phyloP scores from a whole-genome alignment of 1,140 invertebrate genomes.

The Papilio dardanus region DNA sequence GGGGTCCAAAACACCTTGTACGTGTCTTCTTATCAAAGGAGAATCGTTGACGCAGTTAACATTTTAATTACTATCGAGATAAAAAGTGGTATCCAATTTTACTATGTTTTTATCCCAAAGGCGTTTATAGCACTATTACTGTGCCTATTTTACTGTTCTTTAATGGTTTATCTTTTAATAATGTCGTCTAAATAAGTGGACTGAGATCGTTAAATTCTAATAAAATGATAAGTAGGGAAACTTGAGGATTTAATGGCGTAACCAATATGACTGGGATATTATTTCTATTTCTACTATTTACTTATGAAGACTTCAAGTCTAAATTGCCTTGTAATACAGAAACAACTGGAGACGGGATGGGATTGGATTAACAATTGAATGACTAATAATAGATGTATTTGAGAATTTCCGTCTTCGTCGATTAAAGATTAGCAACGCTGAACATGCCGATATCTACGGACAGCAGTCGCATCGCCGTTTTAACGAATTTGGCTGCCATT shows the following conservation, averaged over 20 bases:
- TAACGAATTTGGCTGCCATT: too few relatives aligned
- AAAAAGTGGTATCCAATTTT: not conserved
- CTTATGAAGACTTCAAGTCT: not conserved
- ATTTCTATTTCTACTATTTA: not conserved
- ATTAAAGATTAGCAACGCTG: too few relatives aligned
- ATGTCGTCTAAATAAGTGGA: not conserved
- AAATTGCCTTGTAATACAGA: too few relatives aligned
- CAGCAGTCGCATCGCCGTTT: too few relatives aligned
- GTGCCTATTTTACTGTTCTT: not conserved
- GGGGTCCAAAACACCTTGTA: too few relatives aligned
- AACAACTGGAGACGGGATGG: too few relatives aligned
- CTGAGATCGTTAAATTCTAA: not conserved
- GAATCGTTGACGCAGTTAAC: too few relatives aligned
- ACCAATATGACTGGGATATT: not conserved
- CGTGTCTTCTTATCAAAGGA: too few relatives aligned
- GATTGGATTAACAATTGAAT: too few relatives aligned
- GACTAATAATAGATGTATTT: too few relatives aligned
- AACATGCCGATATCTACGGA: too few relatives aligned
- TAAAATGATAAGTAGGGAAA: slow-evolving; percentile 4
- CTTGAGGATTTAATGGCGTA: not conserved
- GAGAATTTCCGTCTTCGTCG: too few relatives aligned
- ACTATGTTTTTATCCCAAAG: not conserved
- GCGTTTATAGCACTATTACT: not conserved
- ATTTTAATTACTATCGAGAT: not conserved
- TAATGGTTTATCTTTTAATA: slow-evolving; percentile 3